Conservation (phyloP, 2,888 invertebrate genomes). For the Timema podura region DNA sequence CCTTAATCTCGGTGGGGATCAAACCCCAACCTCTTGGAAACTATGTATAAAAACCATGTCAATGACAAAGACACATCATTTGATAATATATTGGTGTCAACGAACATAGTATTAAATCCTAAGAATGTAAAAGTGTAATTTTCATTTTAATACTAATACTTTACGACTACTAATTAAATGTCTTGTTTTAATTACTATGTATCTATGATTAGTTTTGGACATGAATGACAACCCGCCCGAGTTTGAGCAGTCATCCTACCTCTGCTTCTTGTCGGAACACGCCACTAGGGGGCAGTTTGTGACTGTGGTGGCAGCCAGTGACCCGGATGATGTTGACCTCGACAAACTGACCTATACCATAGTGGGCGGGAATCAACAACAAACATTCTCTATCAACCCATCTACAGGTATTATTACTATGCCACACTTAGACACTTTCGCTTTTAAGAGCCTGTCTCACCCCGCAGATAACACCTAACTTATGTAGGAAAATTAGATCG, state of each 20-base stretch:
- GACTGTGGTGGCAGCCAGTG: constrained; percentile 81
- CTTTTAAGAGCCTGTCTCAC: background rate
- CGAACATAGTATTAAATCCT: no score
- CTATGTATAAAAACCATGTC: no score
- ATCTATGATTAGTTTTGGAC: constrained; percentile 60
- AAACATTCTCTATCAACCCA: constrained; percentile 64
- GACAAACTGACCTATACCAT: constrained; percentile 73
- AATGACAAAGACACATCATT: no score
- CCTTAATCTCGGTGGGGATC: no score
- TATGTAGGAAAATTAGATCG: background rate
- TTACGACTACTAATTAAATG: no score
- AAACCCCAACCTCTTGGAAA: no score
- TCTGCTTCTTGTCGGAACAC: constrained; percentile 72
- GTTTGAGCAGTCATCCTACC: constrained; percentile 77
- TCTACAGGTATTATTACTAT: constrained; percentile 44
- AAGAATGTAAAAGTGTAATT: no score
- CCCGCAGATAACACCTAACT: no score
- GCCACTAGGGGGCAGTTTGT: constrained; percentile 84
- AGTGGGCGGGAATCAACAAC: constrained; percentile 73
- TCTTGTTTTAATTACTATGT: no score
- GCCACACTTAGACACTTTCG: background rate
- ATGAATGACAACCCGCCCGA: constrained; percentile 88
- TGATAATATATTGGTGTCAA: no score
- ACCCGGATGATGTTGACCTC: constrained; percentile 78
- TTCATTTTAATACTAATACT: no score